A percentile compares a stretch with the other conserved stretches of the same genome.
Conservation (phyloP, 2,888 invertebrate species). For the Tinea pellionella region DNA sequence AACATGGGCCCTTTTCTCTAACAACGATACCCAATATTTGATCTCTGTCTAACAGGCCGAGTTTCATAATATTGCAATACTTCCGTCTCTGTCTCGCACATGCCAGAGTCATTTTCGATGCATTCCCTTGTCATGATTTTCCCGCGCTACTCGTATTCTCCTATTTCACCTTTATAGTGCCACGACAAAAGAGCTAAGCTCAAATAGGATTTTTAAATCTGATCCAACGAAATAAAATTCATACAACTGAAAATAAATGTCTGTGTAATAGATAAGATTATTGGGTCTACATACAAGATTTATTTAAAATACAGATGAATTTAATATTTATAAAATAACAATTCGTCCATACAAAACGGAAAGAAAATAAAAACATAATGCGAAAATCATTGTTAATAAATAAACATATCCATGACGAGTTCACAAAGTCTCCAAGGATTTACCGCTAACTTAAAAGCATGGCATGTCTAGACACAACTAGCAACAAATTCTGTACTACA, state of each 20-base stretch:
- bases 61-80: slow-evolving; percentile 56
- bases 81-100: slow-evolving; percentile 55
- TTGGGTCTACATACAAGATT: not conserved
- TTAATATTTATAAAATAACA: not conserved
- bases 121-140: slow-evolving; percentile 67
- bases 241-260: not conserved
- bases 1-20: slow-evolving; percentile 38
- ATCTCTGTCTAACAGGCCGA: slow-evolving; percentile 68
- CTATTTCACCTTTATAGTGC: slow-evolving; percentile 35
- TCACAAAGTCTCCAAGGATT: slow-evolving; percentile 43
- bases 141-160: slow-evolving; percentile 49
- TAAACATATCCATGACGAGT: slow-evolving; percentile 12
- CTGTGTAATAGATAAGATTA: not conserved
- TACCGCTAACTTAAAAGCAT: slow-evolving; percentile 59
- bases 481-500: slow-evolving; percentile 63
- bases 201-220: slow-evolving; percentile 1
- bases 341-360: not conserved
- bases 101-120: slow-evolving; percentile 68
- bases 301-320: not conserved
- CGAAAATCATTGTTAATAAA: slow-evolving; percentile 1
- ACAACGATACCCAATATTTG: slow-evolving; percentile 62
- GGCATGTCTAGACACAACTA: slow-evolving; percentile 66
- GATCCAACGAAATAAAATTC: not conserved
- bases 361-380: not conserved
- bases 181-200: slow-evolving; percentile 16